Base-by-base conservation (phyloP, 2,113 vertebrate species). In the Nansenia antarctica region DNA sequence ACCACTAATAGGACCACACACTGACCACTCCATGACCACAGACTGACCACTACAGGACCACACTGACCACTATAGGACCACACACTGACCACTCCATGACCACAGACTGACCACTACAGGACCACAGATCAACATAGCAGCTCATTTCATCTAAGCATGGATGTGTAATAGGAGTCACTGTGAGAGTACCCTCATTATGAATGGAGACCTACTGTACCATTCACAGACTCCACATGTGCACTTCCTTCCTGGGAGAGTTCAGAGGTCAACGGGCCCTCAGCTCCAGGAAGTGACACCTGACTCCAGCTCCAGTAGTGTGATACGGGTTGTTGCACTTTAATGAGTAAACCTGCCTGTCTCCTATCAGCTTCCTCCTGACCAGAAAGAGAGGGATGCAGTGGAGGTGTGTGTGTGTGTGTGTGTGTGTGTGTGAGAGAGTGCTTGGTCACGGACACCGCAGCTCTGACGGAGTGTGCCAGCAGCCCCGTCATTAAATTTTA, bases 271-370 rank as follows among this genome's bases (percentile, higher is more conserved):
- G 32, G 9, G 29, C 42, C 42, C 62, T 57, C 42, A 66, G 31
- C 30, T 47, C n/a, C 53, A 71, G 73, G 74, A 79, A 85, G 83
- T 49, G 4, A 61, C 39, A 60, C 37, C 65, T 27, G 68, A 70
- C 29, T 32, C 35, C 11, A 7, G 24, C 77, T 77, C 70, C 12
- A 55, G 37, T 27, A 55, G 37, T 27, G 29, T 66, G 67, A 57
- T 22, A 62, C 31, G 30, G 62, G 59, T 79, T 35, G 75, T 80
- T 86, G 64, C 86, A 78, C 80, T 86, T 84, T 87, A 84, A 85
- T 82, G 83, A 85, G 85, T 20, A 8, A 66, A 58, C 65, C 68
- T 18, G 12, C 54, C 49, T 42, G 60, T 30, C 22, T n/a, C 53
- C 63, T 82, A 82, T 88, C 83, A 0, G 52, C 77, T 90, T 87